phyloP scores from a whole-genome alignment of 2,888 invertebrate genomes.

The Bedellia somnulentella region DNA sequence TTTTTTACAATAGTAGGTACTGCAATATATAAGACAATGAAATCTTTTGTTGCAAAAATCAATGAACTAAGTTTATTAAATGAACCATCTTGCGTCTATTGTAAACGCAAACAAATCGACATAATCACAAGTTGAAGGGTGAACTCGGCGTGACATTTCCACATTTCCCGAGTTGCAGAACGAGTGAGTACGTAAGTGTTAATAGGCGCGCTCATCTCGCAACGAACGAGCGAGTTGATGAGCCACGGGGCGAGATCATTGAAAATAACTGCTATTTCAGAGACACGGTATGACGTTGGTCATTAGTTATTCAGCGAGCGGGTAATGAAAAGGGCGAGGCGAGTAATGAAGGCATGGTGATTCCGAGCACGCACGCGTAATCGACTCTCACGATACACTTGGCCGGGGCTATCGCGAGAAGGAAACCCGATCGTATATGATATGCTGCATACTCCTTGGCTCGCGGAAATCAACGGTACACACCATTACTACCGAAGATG shows the following conservation, averaged over 20 bases:
- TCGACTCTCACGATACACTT: conserved; percentile 21
- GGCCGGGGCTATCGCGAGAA: neutral
- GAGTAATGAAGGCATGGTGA: conserved; percentile 44
- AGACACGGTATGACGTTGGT: conserved; percentile 31
- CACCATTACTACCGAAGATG: no score
- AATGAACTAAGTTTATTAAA: neutral
- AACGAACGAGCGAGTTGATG: conserved; percentile 10
- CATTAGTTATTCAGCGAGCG: conserved; percentile 44
- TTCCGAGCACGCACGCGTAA: conserved; percentile 45
- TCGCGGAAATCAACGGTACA: no score
- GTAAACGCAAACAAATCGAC: conserved; percentile 4
- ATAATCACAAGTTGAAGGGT: neutral
- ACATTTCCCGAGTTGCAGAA: neutral
- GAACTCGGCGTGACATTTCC: neutral
- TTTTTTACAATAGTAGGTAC: no score
- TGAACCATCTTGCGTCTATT: neutral
- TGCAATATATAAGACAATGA: no score
- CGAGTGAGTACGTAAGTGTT: conserved; percentile 6
- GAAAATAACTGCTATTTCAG: conserved; percentile 32
- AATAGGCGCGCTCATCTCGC: conserved; percentile 6
- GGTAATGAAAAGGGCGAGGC: conserved; percentile 43
- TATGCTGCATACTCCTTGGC: no score
- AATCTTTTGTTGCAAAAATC: no score
- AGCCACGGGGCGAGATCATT: conserved; percentile 20
- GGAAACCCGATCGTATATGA: no score